A percentile compares a stretch with the other conserved stretches of the same genome.
Evolutionary conservation across 2,797 vertebrate species (phyloP).

Genomic region (Labeo calbasu): DNA sequence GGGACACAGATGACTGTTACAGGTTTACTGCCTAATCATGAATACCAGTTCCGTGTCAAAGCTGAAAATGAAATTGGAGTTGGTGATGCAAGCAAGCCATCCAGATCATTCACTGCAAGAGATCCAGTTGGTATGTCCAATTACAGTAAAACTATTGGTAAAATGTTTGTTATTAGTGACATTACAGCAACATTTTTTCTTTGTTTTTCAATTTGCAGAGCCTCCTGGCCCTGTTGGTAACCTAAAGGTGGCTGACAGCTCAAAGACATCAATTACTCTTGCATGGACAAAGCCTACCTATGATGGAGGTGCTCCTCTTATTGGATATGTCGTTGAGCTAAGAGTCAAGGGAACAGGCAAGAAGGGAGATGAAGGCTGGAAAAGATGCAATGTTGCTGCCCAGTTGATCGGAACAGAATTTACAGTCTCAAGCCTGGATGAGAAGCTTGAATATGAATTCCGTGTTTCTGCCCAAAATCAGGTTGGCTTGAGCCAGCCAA

Average conservation of each 20-base stretch:
- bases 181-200: not conserved
- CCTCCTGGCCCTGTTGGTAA: slow-evolving; percentile 94
- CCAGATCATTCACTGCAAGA: slow-evolving; percentile 90
- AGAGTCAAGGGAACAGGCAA: slow-evolving; percentile 81
- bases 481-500: slow-evolving; percentile 93
- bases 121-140: slow-evolving; percentile 88
- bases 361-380: slow-evolving; percentile 93
- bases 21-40: slow-evolving; percentile 91
- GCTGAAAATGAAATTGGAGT: slow-evolving; percentile 97
- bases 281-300: slow-evolving; percentile 93
- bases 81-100: slow-evolving; percentile 91
- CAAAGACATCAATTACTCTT: slow-evolving; percentile 86
- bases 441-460: slow-evolving; percentile 91
- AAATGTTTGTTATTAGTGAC: not conserved
- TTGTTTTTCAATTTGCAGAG: slow-evolving; percentile 75
- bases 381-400: slow-evolving; percentile 93
- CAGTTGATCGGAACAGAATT: slow-evolving; percentile 91
- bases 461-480: slow-evolving; percentile 98
- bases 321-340: slow-evolving; percentile 96
- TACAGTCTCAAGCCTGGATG: slow-evolving; percentile 88
- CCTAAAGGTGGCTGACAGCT: slow-evolving; percentile 92
- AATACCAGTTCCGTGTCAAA: slow-evolving; percentile 98
- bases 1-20: slow-evolving; percentile 88
- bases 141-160: not conserved
- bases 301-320: slow-evolving; percentile 93